Base-by-base conservation (phyloP, 1,140 invertebrate genomes). In the Cecropterus lyciades region DNA sequence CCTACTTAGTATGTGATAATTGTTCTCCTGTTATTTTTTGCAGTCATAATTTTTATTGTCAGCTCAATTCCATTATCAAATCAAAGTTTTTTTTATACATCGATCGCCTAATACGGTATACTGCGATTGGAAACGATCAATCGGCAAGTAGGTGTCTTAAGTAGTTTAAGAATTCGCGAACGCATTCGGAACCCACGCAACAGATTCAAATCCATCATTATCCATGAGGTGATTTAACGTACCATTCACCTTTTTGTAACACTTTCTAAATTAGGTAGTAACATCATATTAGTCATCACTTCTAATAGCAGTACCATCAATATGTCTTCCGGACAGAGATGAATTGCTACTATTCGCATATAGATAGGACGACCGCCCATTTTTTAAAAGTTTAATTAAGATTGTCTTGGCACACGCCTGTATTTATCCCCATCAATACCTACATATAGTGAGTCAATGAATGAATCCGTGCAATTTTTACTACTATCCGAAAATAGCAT, bases 161-260 rank as follows among this genome's bases (percentile, higher is more conserved):
- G 72, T 78, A 79, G 78, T 74, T 73, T 73, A 68, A 72, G 66
- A 72, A 67, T 75, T 73, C 65, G 69, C 69, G 68, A 68, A 79
- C 72, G 73, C 79, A 69, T 79, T 71, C 62, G 73, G 79, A 62
- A 66, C 85, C 86, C 75, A 88, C 84, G 74, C 82, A 70, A 53
- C 71, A 70, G 76, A 81, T 83, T 70, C 69, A 77, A 78, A 84
- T 89, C 81, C 80, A 89, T 88, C 84, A 87, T 85, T 79, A 80
- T 66, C 78, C 66, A 81, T 82, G 83, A 77, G 70, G 76, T 72
- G 63, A 76, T 75, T 82, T 70, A 77, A 84, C 72, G 68, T 74
- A 80, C 75, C 70, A 66, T 69, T 72, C 71, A 73, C 79, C 73
- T 80, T 74, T 75, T 62, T 65, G 71, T 65, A 72, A 76, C 77